Evolutionary conservation across 2,888 invertebrate species (phyloP).

Genomic region (Sylvicola cinctus): DNA sequence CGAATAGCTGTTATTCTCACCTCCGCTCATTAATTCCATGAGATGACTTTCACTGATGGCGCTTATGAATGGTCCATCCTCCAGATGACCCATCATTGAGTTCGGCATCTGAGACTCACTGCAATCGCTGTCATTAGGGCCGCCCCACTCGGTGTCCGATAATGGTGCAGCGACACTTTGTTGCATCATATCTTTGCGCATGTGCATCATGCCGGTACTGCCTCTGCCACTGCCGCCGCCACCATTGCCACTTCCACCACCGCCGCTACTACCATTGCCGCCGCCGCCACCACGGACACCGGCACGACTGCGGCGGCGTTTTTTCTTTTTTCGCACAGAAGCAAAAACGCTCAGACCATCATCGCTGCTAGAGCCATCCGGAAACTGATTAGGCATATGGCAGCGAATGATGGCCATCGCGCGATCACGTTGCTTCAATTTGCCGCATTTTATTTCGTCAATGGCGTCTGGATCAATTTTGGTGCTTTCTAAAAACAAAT

Average conservation of each 20-base stretch:
- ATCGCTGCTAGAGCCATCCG: slow-evolving; percentile 22
- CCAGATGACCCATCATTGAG: slow-evolving; percentile 23
- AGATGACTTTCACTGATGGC: slow-evolving; percentile 26
- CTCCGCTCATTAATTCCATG: slow-evolving; percentile 29
- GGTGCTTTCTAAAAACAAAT: slow-evolving; percentile 3
- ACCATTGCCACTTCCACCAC: too few relatives aligned
- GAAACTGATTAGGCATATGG: slow-evolving; percentile 13
- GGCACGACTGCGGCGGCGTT: too few relatives aligned
- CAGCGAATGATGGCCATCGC: slow-evolving; percentile 16
- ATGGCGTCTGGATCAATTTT: slow-evolving; percentile 4
- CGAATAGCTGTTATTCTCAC: slow-evolving; percentile 69
- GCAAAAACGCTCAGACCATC: slow-evolving; percentile 9
- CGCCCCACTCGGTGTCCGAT: slow-evolving; percentile 9
- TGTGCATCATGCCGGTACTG: too few relatives aligned
- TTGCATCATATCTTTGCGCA: too few relatives aligned
- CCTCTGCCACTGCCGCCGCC: too few relatives aligned
- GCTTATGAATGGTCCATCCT: slow-evolving; percentile 29
- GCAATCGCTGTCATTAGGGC: slow-evolving; percentile 22
- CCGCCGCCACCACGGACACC: too few relatives aligned
- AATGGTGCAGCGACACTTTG: slow-evolving; percentile 4
- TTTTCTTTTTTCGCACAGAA: slow-evolving; percentile 17
- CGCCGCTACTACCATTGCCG: too few relatives aligned
- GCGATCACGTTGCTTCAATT: slow-evolving; percentile 1
- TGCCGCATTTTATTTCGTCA: slow-evolving; percentile 3
- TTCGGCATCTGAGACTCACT: slow-evolving; percentile 20